phyloP scores from a whole-genome alignment of 1,140 invertebrate genomes.

The Lepidostoma basale region DNA sequence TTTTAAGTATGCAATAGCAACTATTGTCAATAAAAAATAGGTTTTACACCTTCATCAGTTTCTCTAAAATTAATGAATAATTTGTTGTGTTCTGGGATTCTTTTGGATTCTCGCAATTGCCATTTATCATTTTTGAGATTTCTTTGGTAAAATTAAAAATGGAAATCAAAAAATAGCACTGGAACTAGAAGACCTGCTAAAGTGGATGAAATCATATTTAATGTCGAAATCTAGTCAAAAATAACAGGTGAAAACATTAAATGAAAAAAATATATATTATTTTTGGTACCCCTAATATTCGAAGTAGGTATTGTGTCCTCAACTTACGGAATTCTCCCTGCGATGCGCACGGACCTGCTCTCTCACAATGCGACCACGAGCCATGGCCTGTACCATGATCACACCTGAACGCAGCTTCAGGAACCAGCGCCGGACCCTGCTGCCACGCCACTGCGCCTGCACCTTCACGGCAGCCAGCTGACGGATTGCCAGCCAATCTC shows the following conservation, averaged over 20 bases:
- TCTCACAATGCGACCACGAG: slow-evolving; percentile 64
- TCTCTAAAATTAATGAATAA: too few relatives aligned
- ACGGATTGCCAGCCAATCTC: slow-evolving; percentile 53
- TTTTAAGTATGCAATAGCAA: too few relatives aligned
- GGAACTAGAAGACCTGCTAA: too few relatives aligned
- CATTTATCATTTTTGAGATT: too few relatives aligned
- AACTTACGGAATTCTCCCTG: background rate
- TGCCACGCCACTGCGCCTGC: slow-evolving; percentile 77
- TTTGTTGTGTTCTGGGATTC: too few relatives aligned
- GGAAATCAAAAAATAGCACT: too few relatives aligned
- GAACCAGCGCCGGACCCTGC: slow-evolving; percentile 70
- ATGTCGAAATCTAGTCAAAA: background rate
- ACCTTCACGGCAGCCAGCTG: slow-evolving; percentile 73
- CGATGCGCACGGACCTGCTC: slow-evolving; percentile 46
- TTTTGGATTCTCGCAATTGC: too few relatives aligned
- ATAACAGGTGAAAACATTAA: background rate
- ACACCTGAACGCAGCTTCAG: slow-evolving; percentile 65
- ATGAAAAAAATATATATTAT: background rate
- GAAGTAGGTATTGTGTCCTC: background rate
- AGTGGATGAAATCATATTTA: too few relatives aligned
- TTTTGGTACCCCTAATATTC: background rate
- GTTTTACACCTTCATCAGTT: too few relatives aligned
- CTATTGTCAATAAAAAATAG: too few relatives aligned
- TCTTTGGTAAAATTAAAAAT: too few relatives aligned
- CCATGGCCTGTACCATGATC: slow-evolving; percentile 74